These are phyloP conservation scores for Iphiclides podalirius DNA, from an alignment of 2,888 invertebrate genomes.

Conservation along the genomic window DNA sequence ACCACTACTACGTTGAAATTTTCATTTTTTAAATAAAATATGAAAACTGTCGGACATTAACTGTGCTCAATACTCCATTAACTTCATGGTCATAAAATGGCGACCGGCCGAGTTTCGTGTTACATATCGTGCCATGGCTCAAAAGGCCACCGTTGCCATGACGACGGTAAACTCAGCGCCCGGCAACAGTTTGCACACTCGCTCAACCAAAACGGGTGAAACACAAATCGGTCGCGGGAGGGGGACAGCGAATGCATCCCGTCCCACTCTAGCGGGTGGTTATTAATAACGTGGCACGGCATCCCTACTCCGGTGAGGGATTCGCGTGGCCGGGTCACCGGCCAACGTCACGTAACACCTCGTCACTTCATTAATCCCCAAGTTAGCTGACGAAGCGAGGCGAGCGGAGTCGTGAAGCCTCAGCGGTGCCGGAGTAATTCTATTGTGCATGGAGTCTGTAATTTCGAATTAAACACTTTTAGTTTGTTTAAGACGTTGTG, in stretches of 20 bases:
- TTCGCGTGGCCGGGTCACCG: constrained; percentile 24
- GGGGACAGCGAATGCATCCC: not conserved
- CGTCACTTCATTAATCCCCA: constrained; percentile 39
- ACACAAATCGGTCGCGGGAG: not conserved
- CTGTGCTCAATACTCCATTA: too few species aligned
- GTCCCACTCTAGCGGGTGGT: not conserved
- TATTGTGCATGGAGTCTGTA: constrained; percentile 1
- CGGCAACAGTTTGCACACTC: not conserved
- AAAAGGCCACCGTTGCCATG: not conserved
- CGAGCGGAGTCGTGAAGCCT: not conserved
- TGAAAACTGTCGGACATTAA: too few species aligned
- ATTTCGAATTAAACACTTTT: not conserved
- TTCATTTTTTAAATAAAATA: too few species aligned
- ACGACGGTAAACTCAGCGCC: not conserved
- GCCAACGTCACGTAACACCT: constrained; percentile 30
- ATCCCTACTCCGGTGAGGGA: constrained; percentile 18
- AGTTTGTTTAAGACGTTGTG: not conserved
- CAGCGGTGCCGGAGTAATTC: constrained; percentile 3
- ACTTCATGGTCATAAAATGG: not conserved
- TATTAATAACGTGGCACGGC: too few species aligned
- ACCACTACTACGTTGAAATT: too few species aligned
- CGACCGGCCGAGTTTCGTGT: not conserved
- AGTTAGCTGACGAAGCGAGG: constrained; percentile 24
- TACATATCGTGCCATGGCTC: not conserved
- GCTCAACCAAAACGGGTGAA: too few species aligned